Base-by-base conservation (phyloP, 2,113 vertebrate genomes). In the Otis tarda region DNA sequence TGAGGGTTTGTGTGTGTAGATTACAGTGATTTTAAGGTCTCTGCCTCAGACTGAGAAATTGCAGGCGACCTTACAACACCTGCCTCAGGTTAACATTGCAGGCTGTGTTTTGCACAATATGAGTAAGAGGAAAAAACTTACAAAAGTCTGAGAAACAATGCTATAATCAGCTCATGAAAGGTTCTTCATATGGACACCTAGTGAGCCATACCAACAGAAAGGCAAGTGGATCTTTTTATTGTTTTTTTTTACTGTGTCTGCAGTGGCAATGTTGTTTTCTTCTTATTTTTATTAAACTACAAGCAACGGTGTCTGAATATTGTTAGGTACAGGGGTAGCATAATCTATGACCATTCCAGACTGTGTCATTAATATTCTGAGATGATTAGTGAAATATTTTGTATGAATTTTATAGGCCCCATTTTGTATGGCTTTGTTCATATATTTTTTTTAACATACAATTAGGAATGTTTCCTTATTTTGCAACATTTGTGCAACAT, bases 201-300 rank as follows among this genome's bases (percentile, higher is more conserved):
- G 12, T 18, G 49, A 83, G 23, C 0, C 0, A 80, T 15, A 41
- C n/a, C 50, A 4, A 0, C 59, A 75, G n/a, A 71, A 93, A 69
- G 22, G 47, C 1, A 1, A 83, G 74, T 0, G 3, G 25, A 23
- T 22, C 14, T 31, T 91, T 90, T 28, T 22, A 16, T 53, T 86
- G 3, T 77, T 69, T 61, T 69, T 61, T 61, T 19, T 64, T 61
- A 39, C 24, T 19, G 3, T 24, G 41, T 69, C 31, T 60, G 19
- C 49, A 68, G 20, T 24, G 53, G 47, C 41, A 88, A 37, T 28
- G n/a, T 70, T 14, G 6, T 27, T 81, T 91, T 77, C 25, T 4
- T 4, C 41, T 84, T 57, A 21, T 56, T 93, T 91, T 85, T 57
- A 35, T 45, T 80, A 30, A 16, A 50, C 25, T 33, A 41, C 22